A percentile compares a stretch with the other conserved stretches of the same genome.
Evolutionary conservation across 2,888 invertebrate species (phyloP).

Genomic region (Dasypolia templi): DNA sequence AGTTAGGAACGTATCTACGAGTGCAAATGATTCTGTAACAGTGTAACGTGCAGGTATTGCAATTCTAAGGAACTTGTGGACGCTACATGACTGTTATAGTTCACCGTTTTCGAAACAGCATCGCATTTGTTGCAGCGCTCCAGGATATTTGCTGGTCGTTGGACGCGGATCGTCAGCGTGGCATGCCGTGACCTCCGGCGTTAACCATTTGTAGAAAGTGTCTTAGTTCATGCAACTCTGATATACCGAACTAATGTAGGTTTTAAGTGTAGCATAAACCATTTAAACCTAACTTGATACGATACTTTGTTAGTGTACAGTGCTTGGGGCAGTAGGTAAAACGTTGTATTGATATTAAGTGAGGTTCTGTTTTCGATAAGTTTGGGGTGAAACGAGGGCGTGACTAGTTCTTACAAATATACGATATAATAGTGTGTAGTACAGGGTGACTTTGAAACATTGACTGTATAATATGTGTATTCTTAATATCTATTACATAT

Average conservation of each 20-base stretch:
- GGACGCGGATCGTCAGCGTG: not conserved
- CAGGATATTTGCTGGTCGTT: not conserved
- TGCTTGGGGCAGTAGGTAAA: constrained; percentile 28
- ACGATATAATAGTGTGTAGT: constrained; percentile 69
- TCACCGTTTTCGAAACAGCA: not conserved
- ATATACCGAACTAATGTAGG: not conserved
- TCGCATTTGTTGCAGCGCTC: not conserved
- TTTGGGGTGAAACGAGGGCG: constrained; percentile 62
- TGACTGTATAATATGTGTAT: constrained; percentile 70
- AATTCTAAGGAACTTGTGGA: not conserved
- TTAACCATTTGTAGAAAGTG: constrained; percentile 20
- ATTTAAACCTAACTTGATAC: constrained; percentile 41
- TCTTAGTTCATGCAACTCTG: not conserved
- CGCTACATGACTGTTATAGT: not conserved
- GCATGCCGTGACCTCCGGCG: not conserved
- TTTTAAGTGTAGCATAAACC: not conserved
- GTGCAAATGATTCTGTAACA: not conserved
- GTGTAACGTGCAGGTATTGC: not conserved
- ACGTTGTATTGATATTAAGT: constrained; percentile 24
- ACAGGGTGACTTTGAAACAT: constrained; percentile 77
- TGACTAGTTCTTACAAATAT: constrained; percentile 57
- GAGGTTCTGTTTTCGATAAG: constrained; percentile 60
- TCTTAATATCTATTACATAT: constrained; percentile 72
- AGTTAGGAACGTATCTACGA: not conserved
- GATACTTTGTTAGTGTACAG: constrained; percentile 35